These are phyloP conservation scores for Lutjanus argentimaculatus DNA, from an alignment of 2,797 vertebrate genomes.

Conservation along the genomic window DNA sequence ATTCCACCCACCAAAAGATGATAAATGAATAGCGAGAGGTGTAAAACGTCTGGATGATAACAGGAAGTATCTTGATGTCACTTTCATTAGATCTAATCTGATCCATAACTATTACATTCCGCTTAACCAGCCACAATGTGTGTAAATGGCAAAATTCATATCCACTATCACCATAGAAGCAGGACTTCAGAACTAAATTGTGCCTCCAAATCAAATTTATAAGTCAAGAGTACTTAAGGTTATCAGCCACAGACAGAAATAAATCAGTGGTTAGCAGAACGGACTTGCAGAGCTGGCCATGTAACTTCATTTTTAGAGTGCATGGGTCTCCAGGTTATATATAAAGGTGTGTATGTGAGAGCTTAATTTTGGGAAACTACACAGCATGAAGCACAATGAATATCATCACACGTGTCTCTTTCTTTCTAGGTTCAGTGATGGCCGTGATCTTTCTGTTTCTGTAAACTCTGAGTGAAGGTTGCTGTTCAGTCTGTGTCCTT, in stretches of 20 bases:
- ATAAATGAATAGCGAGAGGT: background rate
- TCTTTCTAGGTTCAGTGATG: conserved; percentile 3
- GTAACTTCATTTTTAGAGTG: background rate
- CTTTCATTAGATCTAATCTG: background rate
- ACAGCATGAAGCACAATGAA: conserved; percentile 24
- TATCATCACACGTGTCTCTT: background rate
- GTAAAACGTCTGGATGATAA: background rate
- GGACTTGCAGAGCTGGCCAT: background rate
- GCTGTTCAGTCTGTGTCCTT: conserved; percentile 15
- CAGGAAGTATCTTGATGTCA: background rate
- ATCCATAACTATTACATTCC: background rate
- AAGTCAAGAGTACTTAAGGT: background rate
- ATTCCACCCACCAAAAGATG: background rate
- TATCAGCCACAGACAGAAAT: background rate
- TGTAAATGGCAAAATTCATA: background rate
- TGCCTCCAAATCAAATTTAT: conserved; percentile 12
- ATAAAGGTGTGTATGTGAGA: conserved; percentile 1
- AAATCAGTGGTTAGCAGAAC: background rate
- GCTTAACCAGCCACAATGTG: background rate
- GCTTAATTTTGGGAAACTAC: conserved; percentile 3
- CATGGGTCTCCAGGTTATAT: background rate
- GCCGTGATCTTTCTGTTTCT: conserved; percentile 2
- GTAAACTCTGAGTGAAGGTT: conserved; percentile 25
- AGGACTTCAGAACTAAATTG: background rate
- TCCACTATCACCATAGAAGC: background rate